A percentile compares a stretch with the other conserved stretches of the same genome.
phyloP scores from a whole-genome alignment of 2,888 invertebrate species.

The Megaustenia siamemsis region DNA sequence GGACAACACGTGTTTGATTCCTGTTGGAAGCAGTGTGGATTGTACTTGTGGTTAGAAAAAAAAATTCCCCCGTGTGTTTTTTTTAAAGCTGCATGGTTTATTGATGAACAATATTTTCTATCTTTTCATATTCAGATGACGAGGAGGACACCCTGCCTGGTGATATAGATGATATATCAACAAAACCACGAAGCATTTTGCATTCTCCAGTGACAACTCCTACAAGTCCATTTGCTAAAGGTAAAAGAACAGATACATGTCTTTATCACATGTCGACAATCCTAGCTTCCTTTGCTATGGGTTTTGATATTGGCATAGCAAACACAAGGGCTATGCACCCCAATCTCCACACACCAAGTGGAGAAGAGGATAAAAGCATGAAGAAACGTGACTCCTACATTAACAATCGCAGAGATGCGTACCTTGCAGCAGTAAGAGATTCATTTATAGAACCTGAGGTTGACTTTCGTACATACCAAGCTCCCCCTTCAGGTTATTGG shows the following conservation, averaged over 20 bases:
- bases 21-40: too few species aligned
- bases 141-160: constrained; percentile 79
- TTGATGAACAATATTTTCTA: constrained; percentile 1
- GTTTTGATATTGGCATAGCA: constrained; percentile 93
- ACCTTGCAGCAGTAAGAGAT: constrained; percentile 77
- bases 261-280: constrained; percentile 95
- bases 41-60: neutral
- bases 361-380: constrained; percentile 52
- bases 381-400: constrained; percentile 73
- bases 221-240: constrained; percentile 39
- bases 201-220: constrained; percentile 54
- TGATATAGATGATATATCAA: constrained; percentile 67
- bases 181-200: constrained; percentile 65
- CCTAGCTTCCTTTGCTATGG: constrained; percentile 91
- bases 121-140: constrained; percentile 72
- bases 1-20: too few species aligned
- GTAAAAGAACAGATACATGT: constrained; percentile 82
- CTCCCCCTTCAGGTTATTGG: constrained; percentile 74
- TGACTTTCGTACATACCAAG: constrained; percentile 69
- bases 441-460: constrained; percentile 75
- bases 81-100: neutral
- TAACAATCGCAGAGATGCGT: constrained; percentile 76
- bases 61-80: neutral
- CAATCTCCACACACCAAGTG: constrained; percentile 60
- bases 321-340: constrained; percentile 82